A percentile compares a stretch with the other conserved stretches of the same genome.
These are phyloP conservation scores for Lamellibrachia columna DNA, from an alignment of 2,888 invertebrate species.

Conservation along the genomic window DNA sequence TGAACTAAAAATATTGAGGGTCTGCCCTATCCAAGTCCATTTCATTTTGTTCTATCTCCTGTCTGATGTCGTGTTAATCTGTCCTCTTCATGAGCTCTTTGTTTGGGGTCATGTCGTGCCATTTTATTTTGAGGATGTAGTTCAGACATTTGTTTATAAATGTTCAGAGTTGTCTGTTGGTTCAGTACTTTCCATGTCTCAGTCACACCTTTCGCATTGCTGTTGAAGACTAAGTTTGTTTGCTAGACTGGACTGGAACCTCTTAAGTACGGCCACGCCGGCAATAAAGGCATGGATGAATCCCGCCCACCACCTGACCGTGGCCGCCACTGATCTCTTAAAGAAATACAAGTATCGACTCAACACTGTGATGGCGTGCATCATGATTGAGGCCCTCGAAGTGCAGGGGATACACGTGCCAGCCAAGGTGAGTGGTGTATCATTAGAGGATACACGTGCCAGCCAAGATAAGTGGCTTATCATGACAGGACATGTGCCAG, in stretches of 20 bases:
- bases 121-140: not conserved
- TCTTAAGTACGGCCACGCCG: slow-evolving; percentile 93
- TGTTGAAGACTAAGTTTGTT: not conserved
- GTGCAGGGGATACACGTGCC: slow-evolving; percentile 84
- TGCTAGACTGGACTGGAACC: slow-evolving; percentile 89
- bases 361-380: slow-evolving; percentile 84
- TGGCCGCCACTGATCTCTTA: slow-evolving; percentile 82
- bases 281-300: slow-evolving; percentile 98
- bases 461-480: not conserved
- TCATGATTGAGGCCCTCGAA: slow-evolving; percentile 92
- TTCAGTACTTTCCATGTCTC: not conserved
- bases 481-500: too few species aligned
- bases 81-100: too few species aligned
- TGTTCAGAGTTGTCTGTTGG: too few species aligned
- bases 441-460: not conserved
- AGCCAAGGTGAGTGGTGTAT: slow-evolving; percentile 73
- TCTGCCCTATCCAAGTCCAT: too few species aligned
- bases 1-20: too few species aligned
- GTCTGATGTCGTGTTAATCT: too few species aligned
- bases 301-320: slow-evolving; percentile 89
- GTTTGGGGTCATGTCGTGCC: not conserved
- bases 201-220: not conserved
- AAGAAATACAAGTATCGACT: slow-evolving; percentile 72
- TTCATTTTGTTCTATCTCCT: too few species aligned
- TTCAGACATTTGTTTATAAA: too few species aligned